phyloP scores from a whole-genome alignment of 2,113 vertebrate species.

The Nestor notabilis region DNA sequence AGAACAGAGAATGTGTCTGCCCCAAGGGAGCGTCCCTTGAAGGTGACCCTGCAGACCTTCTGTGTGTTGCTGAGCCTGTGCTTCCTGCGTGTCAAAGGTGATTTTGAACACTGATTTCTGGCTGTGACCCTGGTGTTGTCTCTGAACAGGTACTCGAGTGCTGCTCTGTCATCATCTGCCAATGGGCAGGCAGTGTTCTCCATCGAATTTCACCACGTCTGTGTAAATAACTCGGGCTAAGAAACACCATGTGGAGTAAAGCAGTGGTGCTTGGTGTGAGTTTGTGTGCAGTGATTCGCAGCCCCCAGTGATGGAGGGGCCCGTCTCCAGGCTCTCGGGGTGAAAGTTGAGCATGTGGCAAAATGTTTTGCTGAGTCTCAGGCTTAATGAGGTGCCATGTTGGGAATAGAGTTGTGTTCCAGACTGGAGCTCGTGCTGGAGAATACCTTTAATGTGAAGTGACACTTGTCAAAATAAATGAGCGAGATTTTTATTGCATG shows the following conservation, averaged over 20 bases:
- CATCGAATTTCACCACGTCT: not conserved
- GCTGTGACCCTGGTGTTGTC: not conserved
- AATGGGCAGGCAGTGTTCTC: not conserved
- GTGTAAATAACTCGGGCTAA: not conserved
- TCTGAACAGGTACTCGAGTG: not conserved
- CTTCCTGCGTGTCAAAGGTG: not conserved
- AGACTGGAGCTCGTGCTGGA: not conserved
- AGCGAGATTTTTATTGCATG: conserved; percentile 32
- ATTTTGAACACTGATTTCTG: not conserved
- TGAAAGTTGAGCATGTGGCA: not conserved
- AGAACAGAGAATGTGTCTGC: accelerated
- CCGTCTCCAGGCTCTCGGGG: not conserved
- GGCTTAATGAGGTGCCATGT: not conserved
- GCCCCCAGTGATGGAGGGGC: too few species aligned
- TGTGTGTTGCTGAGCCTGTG: not conserved
- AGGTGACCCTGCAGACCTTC: not conserved
- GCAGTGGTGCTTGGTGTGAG: not conserved
- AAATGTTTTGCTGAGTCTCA: not conserved
- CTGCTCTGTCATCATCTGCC: not conserved
- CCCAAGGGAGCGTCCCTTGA: accelerated
- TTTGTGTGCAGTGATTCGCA: not conserved
- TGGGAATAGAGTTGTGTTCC: not conserved
- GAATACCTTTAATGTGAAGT: conserved; percentile 27
- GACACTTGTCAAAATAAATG: conserved; percentile 54
- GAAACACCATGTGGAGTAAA: not conserved